Evolutionary conservation across 2,113 vertebrate genomes (phyloP).

Genomic region (Sardina pilchardus): DNA sequence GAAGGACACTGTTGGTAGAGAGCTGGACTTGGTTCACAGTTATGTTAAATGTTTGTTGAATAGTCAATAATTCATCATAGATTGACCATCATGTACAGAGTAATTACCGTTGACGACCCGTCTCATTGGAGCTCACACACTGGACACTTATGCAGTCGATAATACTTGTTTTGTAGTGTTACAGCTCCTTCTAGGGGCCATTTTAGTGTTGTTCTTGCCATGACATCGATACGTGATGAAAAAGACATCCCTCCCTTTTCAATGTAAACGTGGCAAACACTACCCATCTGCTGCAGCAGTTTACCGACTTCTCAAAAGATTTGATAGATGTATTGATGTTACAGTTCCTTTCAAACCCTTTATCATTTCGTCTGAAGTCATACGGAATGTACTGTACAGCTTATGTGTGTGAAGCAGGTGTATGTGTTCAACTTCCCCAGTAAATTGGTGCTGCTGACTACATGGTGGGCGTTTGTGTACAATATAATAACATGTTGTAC

Average conservation of each 20-base stretch:
- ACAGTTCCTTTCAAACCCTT: not conserved
- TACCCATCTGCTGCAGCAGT: not conserved
- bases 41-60: not conserved
- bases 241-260: not conserved
- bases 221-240: not conserved
- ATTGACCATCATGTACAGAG: not conserved
- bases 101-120: not conserved
- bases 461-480: not conserved
- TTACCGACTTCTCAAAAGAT: not conserved
- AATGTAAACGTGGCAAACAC: not conserved
- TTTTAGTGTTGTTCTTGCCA: not conserved
- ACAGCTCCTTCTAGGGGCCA: not conserved
- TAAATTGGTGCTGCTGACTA: not conserved
- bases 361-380: not conserved
- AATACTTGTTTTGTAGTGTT: not conserved
- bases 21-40: not conserved
- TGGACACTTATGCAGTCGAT: not conserved
- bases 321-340: not conserved
- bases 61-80: not conserved
- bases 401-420: not conserved
- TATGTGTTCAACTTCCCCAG: not conserved
- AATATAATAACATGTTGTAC: not conserved
- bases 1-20: not conserved
- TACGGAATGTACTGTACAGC: not conserved
- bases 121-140: not conserved